These are phyloP conservation scores for Nephrotoma guestfalica DNA, from an alignment of 2,888 invertebrate genomes.

Conservation along the genomic window DNA sequence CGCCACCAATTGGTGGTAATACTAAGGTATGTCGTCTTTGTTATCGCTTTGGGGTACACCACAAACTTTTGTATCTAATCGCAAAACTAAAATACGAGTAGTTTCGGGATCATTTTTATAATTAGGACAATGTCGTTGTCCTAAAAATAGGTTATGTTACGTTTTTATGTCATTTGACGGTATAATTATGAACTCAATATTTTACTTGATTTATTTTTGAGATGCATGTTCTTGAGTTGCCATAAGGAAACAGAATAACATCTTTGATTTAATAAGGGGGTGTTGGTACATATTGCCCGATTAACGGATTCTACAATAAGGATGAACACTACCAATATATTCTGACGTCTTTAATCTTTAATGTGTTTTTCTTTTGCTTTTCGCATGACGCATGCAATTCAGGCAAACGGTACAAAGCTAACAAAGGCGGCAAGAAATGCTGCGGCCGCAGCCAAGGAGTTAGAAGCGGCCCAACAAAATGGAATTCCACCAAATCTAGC, in stretches of 20 bases:
- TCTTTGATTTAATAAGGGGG: background rate
- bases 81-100: background rate
- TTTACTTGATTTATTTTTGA: background rate
- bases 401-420: conserved; percentile 21
- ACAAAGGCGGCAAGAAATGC: conserved; percentile 21
- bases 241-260: background rate
- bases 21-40: conserved; percentile 35
- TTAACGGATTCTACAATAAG: background rate
- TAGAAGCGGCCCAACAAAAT: conserved; percentile 17
- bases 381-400: background rate
- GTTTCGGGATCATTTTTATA: background rate
- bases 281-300: background rate
- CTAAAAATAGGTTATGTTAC: background rate
- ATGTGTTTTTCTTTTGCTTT: background rate
- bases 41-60: background rate
- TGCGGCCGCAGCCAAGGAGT: conserved; percentile 8
- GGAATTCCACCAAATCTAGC: background rate
- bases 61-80: background rate
- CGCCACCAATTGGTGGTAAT: conserved; percentile 42
- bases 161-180: background rate
- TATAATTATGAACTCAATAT: background rate
- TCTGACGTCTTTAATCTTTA: background rate
- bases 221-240: background rate
- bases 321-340: background rate
- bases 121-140: background rate